Evolutionary conservation across 2,888 invertebrate species (phyloP).

Genomic region (Nemotelus nigrinus): DNA sequence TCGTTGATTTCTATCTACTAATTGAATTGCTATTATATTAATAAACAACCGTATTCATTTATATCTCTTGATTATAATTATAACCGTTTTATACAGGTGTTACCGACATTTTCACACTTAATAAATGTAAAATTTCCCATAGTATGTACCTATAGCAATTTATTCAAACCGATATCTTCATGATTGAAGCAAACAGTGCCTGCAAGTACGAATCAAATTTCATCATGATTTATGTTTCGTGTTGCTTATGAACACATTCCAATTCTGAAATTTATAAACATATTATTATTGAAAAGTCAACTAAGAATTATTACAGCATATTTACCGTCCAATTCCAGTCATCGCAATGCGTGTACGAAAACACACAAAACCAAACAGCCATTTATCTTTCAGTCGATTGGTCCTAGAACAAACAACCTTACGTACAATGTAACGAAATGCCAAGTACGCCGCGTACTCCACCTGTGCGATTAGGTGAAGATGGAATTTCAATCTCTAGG

Average conservation of each 20-base stretch:
- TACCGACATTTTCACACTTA: too few species aligned
- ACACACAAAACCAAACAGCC: neutral
- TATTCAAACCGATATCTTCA: too few species aligned
- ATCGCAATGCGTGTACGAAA: constrained; percentile 25
- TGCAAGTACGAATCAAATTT: too few species aligned
- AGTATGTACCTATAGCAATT: too few species aligned
- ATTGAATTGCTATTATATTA: too few species aligned
- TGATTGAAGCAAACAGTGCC: too few species aligned
- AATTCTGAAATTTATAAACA: constrained; percentile 4
- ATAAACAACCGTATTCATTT: too few species aligned
- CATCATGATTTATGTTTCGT: too few species aligned
- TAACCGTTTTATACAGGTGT: too few species aligned
- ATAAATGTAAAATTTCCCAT: too few species aligned
- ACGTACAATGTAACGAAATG: constrained; percentile 20
- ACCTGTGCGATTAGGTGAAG: constrained; percentile 25
- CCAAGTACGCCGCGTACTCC: neutral
- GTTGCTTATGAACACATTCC: neutral
- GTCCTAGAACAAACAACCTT: constrained; percentile 24
- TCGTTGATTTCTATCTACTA: too few species aligned
- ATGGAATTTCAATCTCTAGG: constrained; percentile 40
- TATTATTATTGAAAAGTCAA: constrained; percentile 42
- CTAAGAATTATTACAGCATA: constrained; percentile 32
- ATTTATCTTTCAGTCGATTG: constrained; percentile 33
- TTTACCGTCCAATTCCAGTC: constrained; percentile 27
- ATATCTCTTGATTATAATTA: too few species aligned